Base-by-base conservation (phyloP, 2,113 vertebrate genomes). In the Jacana jacana region DNA sequence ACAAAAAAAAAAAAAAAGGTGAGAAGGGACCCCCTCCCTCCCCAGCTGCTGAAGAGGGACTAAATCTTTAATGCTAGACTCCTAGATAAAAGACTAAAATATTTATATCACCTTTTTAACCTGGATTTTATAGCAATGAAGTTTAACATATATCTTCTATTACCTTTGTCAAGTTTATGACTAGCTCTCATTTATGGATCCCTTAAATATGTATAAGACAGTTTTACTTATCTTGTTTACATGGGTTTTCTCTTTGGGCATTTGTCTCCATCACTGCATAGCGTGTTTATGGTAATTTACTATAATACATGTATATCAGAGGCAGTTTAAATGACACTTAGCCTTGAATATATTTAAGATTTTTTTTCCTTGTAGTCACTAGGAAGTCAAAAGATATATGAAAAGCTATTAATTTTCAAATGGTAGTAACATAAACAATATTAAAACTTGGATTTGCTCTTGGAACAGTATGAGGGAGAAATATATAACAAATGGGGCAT, bases 141-240 rank as follows among this genome's bases (percentile, higher is more conserved):
- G 52, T 96, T 97, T 97, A 96, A 97, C 88, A 80, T 95, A 76
- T 92, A 88, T 95, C 93, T 96, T 96, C 88, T 95, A 92, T 97
- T 97, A 97, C 88, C 92, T 97, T 95, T 95, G 89, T 92, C 96
- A 95, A 94, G 86, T 97, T 98, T 97, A 98, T 95, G 95, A 88
- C 85, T 89, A 60, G 86, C 44, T 95, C 89, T 95, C 96, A 78
- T 97, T 97, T 98, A 97, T 96, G 94, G 63, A 81, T 95, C 57
- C 91, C 90, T 97, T 97, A 97, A 98, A 98, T 98, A 98, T 97
- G 97, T 95, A 97, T 97, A 97, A 97, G 96, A 97, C 94, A 91
- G 96, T 95, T 97, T 97, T 97, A 97, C 95, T 98, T 97, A 94
- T 95, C 95, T 95, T 97, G 97, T 97, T 98, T 98, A 98, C 96